Evolutionary conservation across 2,888 invertebrate species (phyloP).

Genomic region (Drosophila siamana): DNA sequence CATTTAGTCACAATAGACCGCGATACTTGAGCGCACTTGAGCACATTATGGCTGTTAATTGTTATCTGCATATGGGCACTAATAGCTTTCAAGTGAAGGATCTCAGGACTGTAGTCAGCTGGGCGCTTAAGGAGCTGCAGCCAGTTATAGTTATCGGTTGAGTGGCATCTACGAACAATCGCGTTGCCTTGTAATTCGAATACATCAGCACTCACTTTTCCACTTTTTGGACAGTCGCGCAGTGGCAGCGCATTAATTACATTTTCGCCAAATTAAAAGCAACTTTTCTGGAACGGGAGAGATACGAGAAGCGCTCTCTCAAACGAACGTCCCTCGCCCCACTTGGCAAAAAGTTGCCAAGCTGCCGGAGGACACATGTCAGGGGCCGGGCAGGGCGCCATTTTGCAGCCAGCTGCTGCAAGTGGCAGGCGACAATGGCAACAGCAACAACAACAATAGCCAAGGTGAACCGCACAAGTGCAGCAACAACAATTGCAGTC

Average conservation of each 20-base stretch:
- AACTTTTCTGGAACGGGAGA: conserved; percentile 36
- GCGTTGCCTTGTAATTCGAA: conserved; percentile 38
- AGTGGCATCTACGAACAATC: conserved; percentile 8
- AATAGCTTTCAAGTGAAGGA: neutral
- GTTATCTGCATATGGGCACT: neutral
- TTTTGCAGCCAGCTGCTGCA: conserved; percentile 75
- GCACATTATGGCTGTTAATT: neutral
- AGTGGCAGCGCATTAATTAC: conserved; percentile 64
- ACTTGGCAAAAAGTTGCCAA: conserved; percentile 14
- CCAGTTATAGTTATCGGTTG: neutral
- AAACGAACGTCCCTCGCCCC: neutral
- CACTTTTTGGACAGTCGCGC: conserved; percentile 40
- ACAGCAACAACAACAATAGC: conserved; percentile 26
- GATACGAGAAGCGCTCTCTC: neutral
- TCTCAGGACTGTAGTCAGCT: neutral
- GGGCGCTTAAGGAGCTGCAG: neutral
- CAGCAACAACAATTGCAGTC: conserved; percentile 34
- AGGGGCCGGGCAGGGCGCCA: conserved; percentile 64
- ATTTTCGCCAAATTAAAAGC: conserved; percentile 71
- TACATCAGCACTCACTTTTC: conserved; percentile 50
- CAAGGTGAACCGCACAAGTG: conserved; percentile 42
- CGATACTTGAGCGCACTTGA: neutral
- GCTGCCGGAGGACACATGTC: conserved; percentile 30
- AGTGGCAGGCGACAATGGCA: conserved; percentile 71
- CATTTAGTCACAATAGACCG: neutral